Percentiles rank a stretch among this genome's conserved stretches.
phyloP scores from a whole-genome alignment of 2,113 vertebrate genomes.

The Physeter macrocephalus region DNA sequence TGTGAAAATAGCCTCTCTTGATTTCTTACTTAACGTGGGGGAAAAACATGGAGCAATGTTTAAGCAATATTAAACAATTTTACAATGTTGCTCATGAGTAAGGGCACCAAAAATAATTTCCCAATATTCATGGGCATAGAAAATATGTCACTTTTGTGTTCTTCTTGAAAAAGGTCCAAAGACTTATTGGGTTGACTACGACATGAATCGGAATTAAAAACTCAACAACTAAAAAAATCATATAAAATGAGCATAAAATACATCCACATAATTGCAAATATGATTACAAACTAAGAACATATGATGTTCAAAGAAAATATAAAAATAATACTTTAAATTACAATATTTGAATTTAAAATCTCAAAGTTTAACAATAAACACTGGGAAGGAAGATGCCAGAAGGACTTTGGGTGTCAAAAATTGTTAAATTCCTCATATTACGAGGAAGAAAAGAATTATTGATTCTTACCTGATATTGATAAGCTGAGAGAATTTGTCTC shows the following conservation, averaged over 20 bases:
- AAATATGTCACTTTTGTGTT: background rate
- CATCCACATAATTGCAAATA: background rate
- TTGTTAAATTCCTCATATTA: background rate
- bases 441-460: background rate
- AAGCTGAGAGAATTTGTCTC: background rate
- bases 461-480: background rate
- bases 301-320: background rate
- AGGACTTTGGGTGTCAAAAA: background rate
- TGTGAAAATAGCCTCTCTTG: background rate
- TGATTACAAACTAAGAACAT: background rate
- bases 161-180: background rate
- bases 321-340: background rate
- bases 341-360: background rate
- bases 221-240: slow-evolving; percentile 10
- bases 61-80: background rate
- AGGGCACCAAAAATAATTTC: background rate
- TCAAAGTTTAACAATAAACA: background rate
- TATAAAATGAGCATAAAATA: background rate
- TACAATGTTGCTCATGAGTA: background rate
- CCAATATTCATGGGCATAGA: background rate
- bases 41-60: background rate
- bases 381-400: background rate
- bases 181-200: background rate
- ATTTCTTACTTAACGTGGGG: background rate
- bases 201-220: slow-evolving; percentile 19